Evolutionary conservation across 2,888 invertebrate genomes (phyloP), one percentile per base, ranked within the genome.

Genomic region (Heteromyza rotundicornis): DNA sequence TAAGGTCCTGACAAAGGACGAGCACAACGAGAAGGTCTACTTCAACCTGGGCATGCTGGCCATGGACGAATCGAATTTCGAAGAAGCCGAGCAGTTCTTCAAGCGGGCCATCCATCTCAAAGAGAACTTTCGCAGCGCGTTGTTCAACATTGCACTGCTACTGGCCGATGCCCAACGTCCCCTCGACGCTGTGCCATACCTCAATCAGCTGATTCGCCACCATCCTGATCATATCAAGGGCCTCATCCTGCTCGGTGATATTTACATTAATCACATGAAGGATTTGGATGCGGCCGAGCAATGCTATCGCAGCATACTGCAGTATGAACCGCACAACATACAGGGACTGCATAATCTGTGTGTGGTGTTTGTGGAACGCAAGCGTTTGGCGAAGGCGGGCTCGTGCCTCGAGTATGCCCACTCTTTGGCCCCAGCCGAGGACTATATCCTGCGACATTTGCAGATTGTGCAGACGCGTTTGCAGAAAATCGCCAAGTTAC

Each of bases 11-110:
- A 88, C 90, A 71, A 76, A 71, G 19, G 80, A 80, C 63, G 72
- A 90, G 1, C 89, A 89, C 63, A 96, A 97, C 81, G 95, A 96
- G 80, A 88, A 96, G 64, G 92, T 96, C 3, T 94, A 94, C 83
- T 98, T 98, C 84, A 96, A 97, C 85, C 86, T 96, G 59, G 97
- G 96, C 68, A 97, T 98, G 97, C 85, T 98, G 50, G 92, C 96
- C 47, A 97, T 96, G 96, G 97, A 98, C 81, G 95, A 95, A 76
- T 89, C 92, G 49, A 92, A 96, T 78, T 92, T 91, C 47, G 89
- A 89, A 35, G 91, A 92, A 73, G 96, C 97, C 0, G 96, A 96
- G 81, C 88, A 91, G 59, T 95, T 94, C 91, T 96, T 96, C 83
- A 88, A 94, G 57, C 89, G 92, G 62, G 95, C 96, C 1, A 92